These are phyloP conservation scores for Euwallacea fornicatus DNA, from an alignment of 1,140 invertebrate genomes.

Conservation along the genomic window DNA sequence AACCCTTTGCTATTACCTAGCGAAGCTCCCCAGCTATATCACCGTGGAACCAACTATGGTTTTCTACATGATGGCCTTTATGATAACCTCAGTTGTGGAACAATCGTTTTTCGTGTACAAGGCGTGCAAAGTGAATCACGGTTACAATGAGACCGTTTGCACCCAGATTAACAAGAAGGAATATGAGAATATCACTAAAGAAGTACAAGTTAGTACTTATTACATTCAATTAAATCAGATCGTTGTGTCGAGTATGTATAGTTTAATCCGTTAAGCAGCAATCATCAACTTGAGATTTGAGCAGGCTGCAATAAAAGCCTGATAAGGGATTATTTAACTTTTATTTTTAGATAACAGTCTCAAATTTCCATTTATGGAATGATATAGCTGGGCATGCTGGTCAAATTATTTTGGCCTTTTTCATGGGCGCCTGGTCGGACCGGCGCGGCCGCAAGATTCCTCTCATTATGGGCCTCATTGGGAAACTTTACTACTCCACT, in stretches of 20 bases:
- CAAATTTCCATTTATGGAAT: constrained; percentile 74
- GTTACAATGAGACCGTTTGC: constrained; percentile 66
- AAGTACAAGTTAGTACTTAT: constrained; percentile 62
- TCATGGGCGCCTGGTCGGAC: constrained; percentile 77
- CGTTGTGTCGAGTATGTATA: too few species aligned
- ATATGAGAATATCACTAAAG: constrained; percentile 59
- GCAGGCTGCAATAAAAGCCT: too few species aligned
- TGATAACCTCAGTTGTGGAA: constrained; percentile 76
- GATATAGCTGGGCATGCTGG: constrained; percentile 68
- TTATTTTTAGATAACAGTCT: constrained; percentile 62
- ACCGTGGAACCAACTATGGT: constrained; percentile 77
- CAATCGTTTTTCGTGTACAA: constrained; percentile 74
- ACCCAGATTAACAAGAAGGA: constrained; percentile 59
- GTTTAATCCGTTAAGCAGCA: too few species aligned
- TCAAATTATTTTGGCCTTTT: constrained; percentile 72
- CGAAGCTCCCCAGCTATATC: constrained; percentile 46
- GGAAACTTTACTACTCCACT: constrained; percentile 72
- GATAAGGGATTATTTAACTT: background rate
- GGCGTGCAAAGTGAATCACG: constrained; percentile 70
- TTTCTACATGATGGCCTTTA: constrained; percentile 78
- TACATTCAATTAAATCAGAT: background rate
- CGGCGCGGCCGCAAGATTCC: constrained; percentile 69
- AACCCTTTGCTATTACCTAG: constrained; percentile 39
- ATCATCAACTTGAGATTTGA: too few species aligned
- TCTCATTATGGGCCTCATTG: constrained; percentile 66